Evolutionary conservation across 2,888 invertebrate genomes (phyloP).

Genomic region (Coenonympha arcania): DNA sequence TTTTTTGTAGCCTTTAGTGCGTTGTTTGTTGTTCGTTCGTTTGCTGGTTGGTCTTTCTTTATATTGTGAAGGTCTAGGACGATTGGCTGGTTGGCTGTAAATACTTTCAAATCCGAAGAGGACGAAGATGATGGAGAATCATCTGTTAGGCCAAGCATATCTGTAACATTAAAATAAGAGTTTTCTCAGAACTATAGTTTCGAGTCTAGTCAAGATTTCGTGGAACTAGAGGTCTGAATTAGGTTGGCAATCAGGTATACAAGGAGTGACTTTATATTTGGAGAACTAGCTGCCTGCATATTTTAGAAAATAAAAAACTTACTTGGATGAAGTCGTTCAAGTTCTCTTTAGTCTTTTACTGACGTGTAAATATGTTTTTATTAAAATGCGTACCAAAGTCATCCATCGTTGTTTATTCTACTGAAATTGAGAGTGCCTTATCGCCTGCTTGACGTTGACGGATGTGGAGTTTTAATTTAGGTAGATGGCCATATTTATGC

Average conservation of each 20-base stretch:
- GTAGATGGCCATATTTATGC: constrained; percentile 20
- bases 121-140: constrained; percentile 38
- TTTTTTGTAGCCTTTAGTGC: constrained; percentile 32
- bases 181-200: not conserved
- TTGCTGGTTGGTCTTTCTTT: constrained; percentile 35
- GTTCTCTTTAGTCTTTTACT: too few relatives aligned
- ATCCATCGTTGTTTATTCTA: constrained; percentile 22
- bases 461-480: constrained; percentile 20
- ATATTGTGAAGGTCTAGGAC: constrained; percentile 48
- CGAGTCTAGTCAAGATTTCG: not conserved
- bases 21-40: constrained; percentile 23
- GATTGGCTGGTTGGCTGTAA: constrained; percentile 33
- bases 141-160: constrained; percentile 34
- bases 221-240: too few relatives aligned
- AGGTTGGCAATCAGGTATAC: too few relatives aligned
- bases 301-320: too few relatives aligned
- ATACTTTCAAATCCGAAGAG: constrained; percentile 29
- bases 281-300: too few relatives aligned
- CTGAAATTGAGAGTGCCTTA: constrained; percentile 11
- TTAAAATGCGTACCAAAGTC: constrained; percentile 20
- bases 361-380: not conserved
- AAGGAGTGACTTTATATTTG: too few relatives aligned
- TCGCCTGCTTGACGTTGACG: constrained; percentile 20
- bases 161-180: constrained; percentile 25
- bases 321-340: too few relatives aligned